These are phyloP conservation scores for Cyanoderma ruficeps DNA, from an alignment of 2,113 vertebrate species.

Conservation along the genomic window DNA sequence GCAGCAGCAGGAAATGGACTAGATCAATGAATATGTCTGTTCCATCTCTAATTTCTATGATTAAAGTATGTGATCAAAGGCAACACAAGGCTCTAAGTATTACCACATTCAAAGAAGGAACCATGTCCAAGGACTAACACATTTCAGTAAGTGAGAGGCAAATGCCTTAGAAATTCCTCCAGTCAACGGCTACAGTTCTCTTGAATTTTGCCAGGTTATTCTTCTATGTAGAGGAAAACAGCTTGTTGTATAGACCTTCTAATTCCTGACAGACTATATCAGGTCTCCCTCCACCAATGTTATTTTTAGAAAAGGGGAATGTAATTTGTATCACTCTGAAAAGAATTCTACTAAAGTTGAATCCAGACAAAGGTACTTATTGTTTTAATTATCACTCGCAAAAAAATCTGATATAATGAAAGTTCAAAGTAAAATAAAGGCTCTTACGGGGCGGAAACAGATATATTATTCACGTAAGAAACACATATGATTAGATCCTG, in stretches of 20 bases:
- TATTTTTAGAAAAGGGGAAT: constrained; percentile 20
- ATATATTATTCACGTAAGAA: neutral
- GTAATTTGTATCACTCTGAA: constrained; percentile 25
- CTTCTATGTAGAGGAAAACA: constrained; percentile 17
- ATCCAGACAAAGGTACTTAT: constrained; percentile 55
- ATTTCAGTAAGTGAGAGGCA: constrained; percentile 66
- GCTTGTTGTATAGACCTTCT: neutral
- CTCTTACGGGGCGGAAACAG: neutral
- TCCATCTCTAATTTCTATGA: constrained; percentile 71
- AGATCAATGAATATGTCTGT: constrained; percentile 64
- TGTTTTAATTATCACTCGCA: constrained; percentile 50
- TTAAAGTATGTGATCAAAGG: constrained; percentile 72
- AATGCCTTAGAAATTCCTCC: constrained; percentile 59
- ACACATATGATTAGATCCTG: neutral
- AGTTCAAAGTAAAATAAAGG: constrained; percentile 46
- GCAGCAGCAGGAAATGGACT: constrained; percentile 44
- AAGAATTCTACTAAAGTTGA: constrained; percentile 30
- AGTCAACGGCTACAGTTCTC: neutral
- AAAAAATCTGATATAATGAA: neutral
- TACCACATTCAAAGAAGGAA: constrained; percentile 68
- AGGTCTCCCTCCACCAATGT: neutral
- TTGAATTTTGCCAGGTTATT: constrained; percentile 44
- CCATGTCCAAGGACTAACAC: constrained; percentile 62
- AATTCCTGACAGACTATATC: neutral
- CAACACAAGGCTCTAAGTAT: constrained; percentile 61